phyloP scores from a whole-genome alignment of 2,113 vertebrate genomes.

The Tautogolabrus adspersus region DNA sequence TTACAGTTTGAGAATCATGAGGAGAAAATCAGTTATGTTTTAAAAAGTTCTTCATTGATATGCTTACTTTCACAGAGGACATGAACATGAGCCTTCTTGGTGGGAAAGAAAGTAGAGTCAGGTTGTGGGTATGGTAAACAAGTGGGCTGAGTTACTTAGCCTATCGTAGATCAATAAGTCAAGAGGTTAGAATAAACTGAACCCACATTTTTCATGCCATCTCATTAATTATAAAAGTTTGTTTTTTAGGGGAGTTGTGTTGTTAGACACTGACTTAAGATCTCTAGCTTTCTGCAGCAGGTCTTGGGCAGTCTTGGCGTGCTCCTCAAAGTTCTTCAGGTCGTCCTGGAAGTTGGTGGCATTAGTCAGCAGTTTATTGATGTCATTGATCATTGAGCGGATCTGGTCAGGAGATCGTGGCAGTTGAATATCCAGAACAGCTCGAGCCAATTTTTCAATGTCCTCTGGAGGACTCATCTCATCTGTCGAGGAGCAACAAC shows the following conservation, averaged over 20 bases:
- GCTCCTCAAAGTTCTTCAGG: slow-evolving; percentile 65
- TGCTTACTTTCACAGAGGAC: too few species aligned
- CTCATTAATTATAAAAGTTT: too few species aligned
- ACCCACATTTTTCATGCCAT: too few species aligned
- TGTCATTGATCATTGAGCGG: slow-evolving; percentile 77
- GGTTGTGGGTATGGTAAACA: too few species aligned
- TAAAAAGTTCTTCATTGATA: too few species aligned
- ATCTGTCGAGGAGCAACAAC: slow-evolving; percentile 77
- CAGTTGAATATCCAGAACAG: slow-evolving; percentile 84
- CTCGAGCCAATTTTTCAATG: slow-evolving; percentile 85
- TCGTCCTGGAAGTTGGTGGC: slow-evolving; percentile 70
- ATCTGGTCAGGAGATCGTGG: slow-evolving; percentile 80
- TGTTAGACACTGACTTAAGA: slow-evolving; percentile 77
- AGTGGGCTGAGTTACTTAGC: too few species aligned
- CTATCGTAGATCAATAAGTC: too few species aligned
- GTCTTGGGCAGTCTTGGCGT: slow-evolving; percentile 51
- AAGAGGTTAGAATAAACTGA: too few species aligned
- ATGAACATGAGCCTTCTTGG: too few species aligned
- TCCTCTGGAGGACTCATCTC: slow-evolving; percentile 85
- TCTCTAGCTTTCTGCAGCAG: slow-evolving; percentile 79
- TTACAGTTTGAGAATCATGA: too few species aligned
- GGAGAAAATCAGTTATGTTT: too few species aligned
- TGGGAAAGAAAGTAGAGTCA: too few species aligned
- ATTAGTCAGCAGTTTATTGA: slow-evolving; percentile 72
- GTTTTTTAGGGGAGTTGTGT: not conserved